Conservation (phyloP, 1,140 invertebrate species). For the Drosophila orosa region DNA sequence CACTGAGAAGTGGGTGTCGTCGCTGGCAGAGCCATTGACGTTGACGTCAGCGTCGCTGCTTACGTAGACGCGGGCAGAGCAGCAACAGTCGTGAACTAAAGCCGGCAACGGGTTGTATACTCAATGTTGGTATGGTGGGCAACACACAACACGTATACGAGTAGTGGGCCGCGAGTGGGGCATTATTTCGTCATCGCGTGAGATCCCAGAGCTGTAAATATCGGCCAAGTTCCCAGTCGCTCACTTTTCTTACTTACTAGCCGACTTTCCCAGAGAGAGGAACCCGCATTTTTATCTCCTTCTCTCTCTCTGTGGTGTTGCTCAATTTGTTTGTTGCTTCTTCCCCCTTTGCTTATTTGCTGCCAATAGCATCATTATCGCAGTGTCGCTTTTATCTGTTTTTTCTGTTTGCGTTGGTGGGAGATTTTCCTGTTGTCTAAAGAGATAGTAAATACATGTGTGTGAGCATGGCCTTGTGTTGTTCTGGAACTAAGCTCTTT, state of each 20-base stretch:
- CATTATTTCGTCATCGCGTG: conserved; percentile 65
- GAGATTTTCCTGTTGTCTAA: conserved; percentile 22
- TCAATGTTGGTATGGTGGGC: conserved; percentile 9
- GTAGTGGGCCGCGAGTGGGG: conserved; percentile 22
- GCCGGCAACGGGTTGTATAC: conserved; percentile 31
- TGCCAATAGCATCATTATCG: conserved; percentile 44
- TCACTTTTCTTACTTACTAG: conserved; percentile 29
- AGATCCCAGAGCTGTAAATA: conserved; percentile 46
- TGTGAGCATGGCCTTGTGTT: not conserved
- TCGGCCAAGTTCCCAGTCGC: conserved; percentile 49
- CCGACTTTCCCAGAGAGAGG: conserved; percentile 47
- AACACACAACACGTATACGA: conserved; percentile 42
- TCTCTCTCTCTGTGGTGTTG: not conserved
- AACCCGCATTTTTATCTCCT: conserved; percentile 6
- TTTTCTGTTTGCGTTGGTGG: conserved; percentile 22
- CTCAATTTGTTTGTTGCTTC: conserved; percentile 45
- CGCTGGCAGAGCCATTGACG: conserved; percentile 13
- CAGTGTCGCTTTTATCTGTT: conserved; percentile 30
- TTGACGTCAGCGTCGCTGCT: conserved; percentile 14
- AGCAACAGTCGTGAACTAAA: conserved; percentile 37
- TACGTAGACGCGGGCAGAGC: conserved; percentile 23
- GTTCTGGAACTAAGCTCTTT: conserved; percentile 11
- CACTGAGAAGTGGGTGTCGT: conserved; percentile 41
- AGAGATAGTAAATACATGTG: conserved; percentile 2
- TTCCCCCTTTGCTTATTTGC: not conserved